These are phyloP conservation scores for Cyprinodon diabolis DNA, from an alignment of 2,797 vertebrate species.

Conservation along the genomic window DNA sequence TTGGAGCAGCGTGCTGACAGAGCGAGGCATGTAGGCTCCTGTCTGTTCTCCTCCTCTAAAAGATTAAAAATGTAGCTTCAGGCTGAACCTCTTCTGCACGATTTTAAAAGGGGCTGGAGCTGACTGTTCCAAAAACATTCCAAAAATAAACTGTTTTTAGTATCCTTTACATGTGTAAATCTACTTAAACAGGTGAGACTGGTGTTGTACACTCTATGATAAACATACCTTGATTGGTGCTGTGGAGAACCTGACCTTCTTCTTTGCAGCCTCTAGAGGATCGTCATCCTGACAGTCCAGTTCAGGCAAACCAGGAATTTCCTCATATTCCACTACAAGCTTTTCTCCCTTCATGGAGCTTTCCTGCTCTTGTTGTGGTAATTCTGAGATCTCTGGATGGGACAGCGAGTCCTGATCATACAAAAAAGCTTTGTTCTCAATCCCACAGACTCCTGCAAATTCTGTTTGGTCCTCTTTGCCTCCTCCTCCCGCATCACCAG, in stretches of 20 bases:
- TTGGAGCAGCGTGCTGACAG: constrained; percentile 37
- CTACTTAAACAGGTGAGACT: background rate
- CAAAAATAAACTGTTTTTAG: background rate
- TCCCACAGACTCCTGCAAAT: constrained; percentile 69
- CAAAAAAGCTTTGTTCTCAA: constrained; percentile 85
- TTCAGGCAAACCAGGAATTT: constrained; percentile 86
- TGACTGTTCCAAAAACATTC: constrained; percentile 27
- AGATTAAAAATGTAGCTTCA: constrained; percentile 50
- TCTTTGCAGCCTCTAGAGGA: constrained; percentile 41
- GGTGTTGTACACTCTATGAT: no score
- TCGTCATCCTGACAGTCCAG: constrained; percentile 74
- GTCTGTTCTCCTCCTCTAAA: constrained; percentile 37
- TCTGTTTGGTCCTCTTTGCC: constrained; percentile 62
- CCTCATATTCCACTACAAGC: constrained; percentile 72
- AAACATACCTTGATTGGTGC: constrained; percentile 87
- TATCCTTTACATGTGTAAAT: background rate
- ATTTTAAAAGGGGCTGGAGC: constrained; percentile 28
- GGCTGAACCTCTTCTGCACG: constrained; percentile 28
- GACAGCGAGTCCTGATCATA: constrained; percentile 73
- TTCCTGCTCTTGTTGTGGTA: constrained; percentile 24
- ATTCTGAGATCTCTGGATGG: constrained; percentile 41
- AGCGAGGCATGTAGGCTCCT: constrained; percentile 65
- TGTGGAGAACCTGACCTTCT: constrained; percentile 87
- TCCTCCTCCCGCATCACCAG: constrained; percentile 18
- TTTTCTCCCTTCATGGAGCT: constrained; percentile 29